phyloP scores from a whole-genome alignment of 2,797 vertebrate genomes.

The Coccyzus lansbergi region DNA sequence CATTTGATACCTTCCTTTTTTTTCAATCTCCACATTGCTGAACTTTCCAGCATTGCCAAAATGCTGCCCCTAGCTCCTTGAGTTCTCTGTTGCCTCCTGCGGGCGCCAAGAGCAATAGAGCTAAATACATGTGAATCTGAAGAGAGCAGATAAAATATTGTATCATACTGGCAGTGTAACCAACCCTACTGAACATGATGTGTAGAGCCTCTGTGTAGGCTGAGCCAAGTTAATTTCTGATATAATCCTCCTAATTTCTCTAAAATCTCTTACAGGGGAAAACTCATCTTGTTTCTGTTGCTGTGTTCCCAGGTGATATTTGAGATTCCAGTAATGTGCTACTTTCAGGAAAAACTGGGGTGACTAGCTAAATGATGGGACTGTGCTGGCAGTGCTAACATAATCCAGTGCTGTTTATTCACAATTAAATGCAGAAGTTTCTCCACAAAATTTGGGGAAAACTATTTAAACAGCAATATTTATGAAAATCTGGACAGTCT shows the following conservation, averaged over 20 bases:
- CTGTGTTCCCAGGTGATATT: neutral
- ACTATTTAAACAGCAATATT: neutral
- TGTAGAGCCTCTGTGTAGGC: neutral
- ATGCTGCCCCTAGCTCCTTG: rapidly evolving
- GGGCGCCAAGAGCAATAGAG: neutral
- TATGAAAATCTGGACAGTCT: neutral
- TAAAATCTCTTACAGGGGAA: neutral
- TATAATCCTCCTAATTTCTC: neutral
- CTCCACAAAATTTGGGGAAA: neutral
- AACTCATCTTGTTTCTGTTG: neutral
- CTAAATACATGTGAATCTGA: neutral
- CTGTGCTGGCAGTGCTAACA: neutral
- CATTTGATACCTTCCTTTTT: neutral
- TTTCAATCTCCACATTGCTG: neutral
- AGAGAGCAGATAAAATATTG: neutral
- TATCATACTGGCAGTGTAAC: neutral
- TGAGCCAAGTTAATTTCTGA: neutral
- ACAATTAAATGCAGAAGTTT: neutral
- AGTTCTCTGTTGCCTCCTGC: neutral
- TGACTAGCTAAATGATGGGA: neutral
- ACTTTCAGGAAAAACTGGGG: neutral
- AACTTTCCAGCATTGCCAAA: neutral
- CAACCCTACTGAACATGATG: neutral
- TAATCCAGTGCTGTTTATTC: neutral
- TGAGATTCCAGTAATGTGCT: neutral